Conservation (phyloP, 2,888 invertebrate genomes). For the Coronaproctus castanopsis region DNA sequence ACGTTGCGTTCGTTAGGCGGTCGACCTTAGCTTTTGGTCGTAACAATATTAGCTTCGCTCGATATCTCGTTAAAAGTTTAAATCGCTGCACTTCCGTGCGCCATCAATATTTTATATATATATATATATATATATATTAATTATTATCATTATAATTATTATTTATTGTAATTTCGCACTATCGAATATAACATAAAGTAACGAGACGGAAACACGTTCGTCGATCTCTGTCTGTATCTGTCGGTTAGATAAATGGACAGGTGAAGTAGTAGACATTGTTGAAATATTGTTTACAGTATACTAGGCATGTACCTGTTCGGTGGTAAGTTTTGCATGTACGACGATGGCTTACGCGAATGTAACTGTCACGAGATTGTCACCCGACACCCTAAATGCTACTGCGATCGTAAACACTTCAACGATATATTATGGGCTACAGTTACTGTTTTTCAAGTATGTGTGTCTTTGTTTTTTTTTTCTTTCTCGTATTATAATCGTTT, state of each 20-base stretch:
- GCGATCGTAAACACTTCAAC: constrained; percentile 97
- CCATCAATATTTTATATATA: too few species aligned
- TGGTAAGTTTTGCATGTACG: constrained; percentile 98
- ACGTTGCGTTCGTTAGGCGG: too few species aligned
- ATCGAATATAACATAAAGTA: too few species aligned
- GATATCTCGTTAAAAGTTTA: too few species aligned
- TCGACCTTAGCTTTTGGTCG: too few species aligned
- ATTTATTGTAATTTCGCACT: too few species aligned
- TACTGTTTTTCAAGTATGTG: constrained; percentile 89
- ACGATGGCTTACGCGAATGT: constrained; percentile 72
- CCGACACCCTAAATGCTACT: constrained; percentile 74
- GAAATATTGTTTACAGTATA: constrained; percentile 47
- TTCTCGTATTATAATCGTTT: neutral
- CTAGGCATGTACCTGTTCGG: constrained; percentile 99
- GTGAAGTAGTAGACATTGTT: neutral
- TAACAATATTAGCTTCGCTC: too few species aligned
- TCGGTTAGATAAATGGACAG: neutral
- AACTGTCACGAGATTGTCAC: constrained; percentile 79
- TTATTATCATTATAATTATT: too few species aligned
- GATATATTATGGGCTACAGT: constrained; percentile 93
- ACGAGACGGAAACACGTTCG: too few species aligned
- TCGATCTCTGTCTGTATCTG: too few species aligned
- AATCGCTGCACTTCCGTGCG: too few species aligned
- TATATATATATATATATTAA: too few species aligned
- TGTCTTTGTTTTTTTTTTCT: constrained; percentile 15